These are phyloP conservation scores for Panurus biarmicus DNA, from an alignment of 2,113 vertebrate genomes.

Conservation along the genomic window DNA sequence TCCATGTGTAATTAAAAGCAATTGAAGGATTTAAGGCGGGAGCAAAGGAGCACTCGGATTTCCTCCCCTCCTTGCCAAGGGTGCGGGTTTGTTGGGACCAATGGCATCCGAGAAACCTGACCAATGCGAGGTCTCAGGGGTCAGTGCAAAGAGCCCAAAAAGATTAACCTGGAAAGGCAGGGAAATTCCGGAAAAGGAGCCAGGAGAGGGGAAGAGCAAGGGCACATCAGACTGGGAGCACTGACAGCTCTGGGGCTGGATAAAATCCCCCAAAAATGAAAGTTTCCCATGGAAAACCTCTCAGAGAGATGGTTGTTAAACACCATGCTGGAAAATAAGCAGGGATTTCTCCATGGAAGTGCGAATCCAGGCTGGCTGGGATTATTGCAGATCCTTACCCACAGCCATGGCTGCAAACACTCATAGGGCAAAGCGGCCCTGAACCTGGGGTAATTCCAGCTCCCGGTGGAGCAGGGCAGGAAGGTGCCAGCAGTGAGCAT, in stretches of 20 bases:
- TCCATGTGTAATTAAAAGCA: background rate
- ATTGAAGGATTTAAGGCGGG: background rate
- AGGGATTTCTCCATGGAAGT: background rate
- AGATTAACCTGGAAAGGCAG: background rate
- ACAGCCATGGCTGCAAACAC: fast-evolving
- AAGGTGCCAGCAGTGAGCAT: background rate
- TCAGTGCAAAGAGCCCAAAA: background rate
- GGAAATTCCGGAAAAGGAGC: background rate
- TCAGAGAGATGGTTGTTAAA: background rate
- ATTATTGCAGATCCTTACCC: background rate
- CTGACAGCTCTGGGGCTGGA: background rate
- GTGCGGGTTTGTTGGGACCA: fast-evolving
- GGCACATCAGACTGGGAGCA: background rate
- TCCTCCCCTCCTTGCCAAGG: background rate
- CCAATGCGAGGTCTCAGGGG: background rate
- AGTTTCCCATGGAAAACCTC: background rate
- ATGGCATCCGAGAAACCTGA: background rate
- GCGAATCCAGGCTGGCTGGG: fast-evolving
- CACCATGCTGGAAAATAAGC: background rate
- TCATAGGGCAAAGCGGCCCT: background rate
- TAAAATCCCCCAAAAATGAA: background rate
- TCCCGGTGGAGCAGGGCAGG: background rate
- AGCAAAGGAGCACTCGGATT: background rate
- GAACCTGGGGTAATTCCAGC: fast-evolving
- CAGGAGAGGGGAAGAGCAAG: background rate